phyloP scores from a whole-genome alignment of 2,888 invertebrate species.

The Luperina nickerlii region DNA sequence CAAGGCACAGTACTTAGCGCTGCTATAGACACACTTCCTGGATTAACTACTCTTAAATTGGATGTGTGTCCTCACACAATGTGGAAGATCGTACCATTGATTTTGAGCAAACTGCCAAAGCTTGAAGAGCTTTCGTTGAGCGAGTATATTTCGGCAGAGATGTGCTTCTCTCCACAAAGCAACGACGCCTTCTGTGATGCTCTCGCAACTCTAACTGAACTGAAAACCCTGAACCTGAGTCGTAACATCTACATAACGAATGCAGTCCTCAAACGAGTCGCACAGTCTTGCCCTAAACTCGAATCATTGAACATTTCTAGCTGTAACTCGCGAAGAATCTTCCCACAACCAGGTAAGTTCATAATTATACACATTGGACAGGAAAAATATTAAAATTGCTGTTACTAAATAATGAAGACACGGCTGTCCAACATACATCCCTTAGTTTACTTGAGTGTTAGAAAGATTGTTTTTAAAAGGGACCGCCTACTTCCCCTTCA shows the following conservation, averaged over 20 bases:
- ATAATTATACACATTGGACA: neutral
- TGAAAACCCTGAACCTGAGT: slow-evolving; percentile 85
- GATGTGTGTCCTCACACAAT: slow-evolving; percentile 82
- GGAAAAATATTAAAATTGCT: neutral
- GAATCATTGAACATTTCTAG: slow-evolving; percentile 86
- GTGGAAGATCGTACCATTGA: slow-evolving; percentile 84
- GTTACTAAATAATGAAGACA: neutral
- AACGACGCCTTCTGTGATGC: slow-evolving; percentile 81
- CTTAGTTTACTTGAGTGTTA: neutral
- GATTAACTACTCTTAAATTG: slow-evolving; percentile 79
- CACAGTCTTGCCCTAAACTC: slow-evolving; percentile 85
- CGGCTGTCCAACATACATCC: no score
- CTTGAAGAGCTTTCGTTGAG: slow-evolving; percentile 83
- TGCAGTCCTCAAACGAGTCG: slow-evolving; percentile 86
- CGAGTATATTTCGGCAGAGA: slow-evolving; percentile 79
- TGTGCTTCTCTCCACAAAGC: slow-evolving; percentile 68
- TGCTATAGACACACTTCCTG: slow-evolving; percentile 78
- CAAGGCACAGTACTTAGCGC: slow-evolving; percentile 83
- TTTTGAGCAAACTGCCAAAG: slow-evolving; percentile 80
- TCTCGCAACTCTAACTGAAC: slow-evolving; percentile 81
- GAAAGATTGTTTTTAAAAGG: no score
- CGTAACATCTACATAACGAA: slow-evolving; percentile 88
- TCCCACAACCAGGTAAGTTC: slow-evolving; percentile 74
- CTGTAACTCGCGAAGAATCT: slow-evolving; percentile 79
- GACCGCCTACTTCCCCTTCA: neutral